Base-by-base conservation (phyloP, 1,140 invertebrate species). In the Papilio polytes region DNA sequence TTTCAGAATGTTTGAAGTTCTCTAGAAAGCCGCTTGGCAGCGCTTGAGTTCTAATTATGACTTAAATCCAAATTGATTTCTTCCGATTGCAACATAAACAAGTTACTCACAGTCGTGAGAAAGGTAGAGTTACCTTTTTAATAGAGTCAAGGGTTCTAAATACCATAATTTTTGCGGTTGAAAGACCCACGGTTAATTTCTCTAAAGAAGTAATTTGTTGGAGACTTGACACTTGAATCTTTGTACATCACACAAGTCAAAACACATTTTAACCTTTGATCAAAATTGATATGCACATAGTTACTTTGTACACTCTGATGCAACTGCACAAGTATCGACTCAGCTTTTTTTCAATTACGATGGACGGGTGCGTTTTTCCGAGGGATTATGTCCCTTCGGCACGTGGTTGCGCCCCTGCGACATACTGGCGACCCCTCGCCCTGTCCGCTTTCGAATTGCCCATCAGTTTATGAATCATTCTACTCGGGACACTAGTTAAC, bases 391-490 rank as follows among this genome's bases (percentile, higher is more conserved):
- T 81, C 92, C 91, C 91, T 91, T 87, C 89, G 90, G 83, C 91
- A 93, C 91, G 91, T 91, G 90, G 87, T 81, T 84, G 85, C 87
- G 82, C 90, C 88, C 88, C 86, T 74, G 83, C 86, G 85, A 88
- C 87, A 88, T 88, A 90, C 90, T 89, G 88, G 80, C 82, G 85
- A 88, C 90, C 91, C 89, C 89, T 84, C 81, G 88, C 82, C 83
- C 13, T 87, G 86, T 86, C 90, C 89, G 91, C 91, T 89, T 91
- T 82, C 81, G 84, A 86, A 85, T 87, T 86, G 80, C 82, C 82
- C 86, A 91, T 94, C 90, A 93, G 88, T 91, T 90, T 91, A 86
- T 91, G 90, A 90, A 94, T 90, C 88, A 88, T 89, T 83, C 84
- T 81, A 53, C 77, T 56, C 74, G 77, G 83, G 51, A 85, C 81